Percentiles rank a stretch among this genome's conserved stretches.
These are phyloP conservation scores for Ptilonorhynchus violaceus DNA, from an alignment of 2,113 vertebrate species.

Conservation along the genomic window DNA sequence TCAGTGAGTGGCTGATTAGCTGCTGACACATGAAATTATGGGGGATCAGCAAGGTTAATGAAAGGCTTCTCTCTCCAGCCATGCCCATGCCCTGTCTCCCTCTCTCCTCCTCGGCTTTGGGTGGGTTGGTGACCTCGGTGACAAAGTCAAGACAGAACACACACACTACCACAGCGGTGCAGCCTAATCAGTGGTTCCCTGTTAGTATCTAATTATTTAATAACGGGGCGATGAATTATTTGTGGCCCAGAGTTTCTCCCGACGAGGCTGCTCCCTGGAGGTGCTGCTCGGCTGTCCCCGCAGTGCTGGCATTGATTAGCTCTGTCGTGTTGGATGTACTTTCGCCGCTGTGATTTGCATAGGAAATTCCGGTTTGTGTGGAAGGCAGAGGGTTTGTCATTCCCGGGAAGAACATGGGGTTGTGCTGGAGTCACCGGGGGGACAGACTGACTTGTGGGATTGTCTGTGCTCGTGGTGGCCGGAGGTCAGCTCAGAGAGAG, in stretches of 20 bases:
- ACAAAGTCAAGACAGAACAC: conserved; percentile 52
- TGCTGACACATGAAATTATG: conserved; percentile 75
- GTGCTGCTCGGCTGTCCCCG: background rate
- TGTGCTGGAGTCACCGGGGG: background rate
- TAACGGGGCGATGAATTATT: conserved; percentile 45
- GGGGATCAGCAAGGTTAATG: conserved; percentile 74
- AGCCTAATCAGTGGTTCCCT: conserved; percentile 38
- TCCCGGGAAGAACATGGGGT: background rate
- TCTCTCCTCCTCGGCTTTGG: conserved; percentile 23
- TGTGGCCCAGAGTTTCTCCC: background rate
- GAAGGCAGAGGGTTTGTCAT: background rate
- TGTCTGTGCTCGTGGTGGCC: background rate
- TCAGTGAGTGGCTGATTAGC: conserved; percentile 74
- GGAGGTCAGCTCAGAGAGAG: background rate
- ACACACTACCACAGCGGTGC: background rate
- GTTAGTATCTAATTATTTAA: conserved; percentile 59
- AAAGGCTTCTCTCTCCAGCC: conserved; percentile 71
- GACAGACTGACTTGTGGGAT: background rate
- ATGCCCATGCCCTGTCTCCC: conserved; percentile 24
- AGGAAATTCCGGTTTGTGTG: background rate
- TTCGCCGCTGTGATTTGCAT: conserved; percentile 3
- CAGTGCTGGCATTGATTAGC: conserved; percentile 24
- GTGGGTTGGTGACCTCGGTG: conserved; percentile 57
- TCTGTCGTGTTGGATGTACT: conserved; percentile 17
- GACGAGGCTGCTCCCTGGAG: background rate